Evolutionary conservation across 2,888 invertebrate genomes (phyloP).

Genomic region (Eupsilia transversa): DNA sequence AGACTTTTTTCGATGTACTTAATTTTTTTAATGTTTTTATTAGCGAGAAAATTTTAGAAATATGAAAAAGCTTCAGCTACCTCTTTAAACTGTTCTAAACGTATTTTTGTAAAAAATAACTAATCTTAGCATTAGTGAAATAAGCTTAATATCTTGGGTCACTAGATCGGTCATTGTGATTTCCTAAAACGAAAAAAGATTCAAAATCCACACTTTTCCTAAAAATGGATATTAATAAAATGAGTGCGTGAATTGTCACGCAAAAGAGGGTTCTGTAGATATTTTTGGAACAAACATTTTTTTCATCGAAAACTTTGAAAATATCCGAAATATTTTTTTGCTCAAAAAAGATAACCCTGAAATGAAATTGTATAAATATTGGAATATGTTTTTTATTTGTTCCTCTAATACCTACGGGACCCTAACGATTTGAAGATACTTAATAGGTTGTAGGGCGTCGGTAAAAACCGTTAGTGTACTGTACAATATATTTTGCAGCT

Average conservation of each 20-base stretch:
- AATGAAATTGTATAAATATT: conserved; percentile 57
- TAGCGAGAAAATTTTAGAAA: conserved; percentile 75
- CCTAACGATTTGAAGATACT: conserved; percentile 75
- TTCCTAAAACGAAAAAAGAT: conserved; percentile 76
- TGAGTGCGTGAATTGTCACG: conserved; percentile 52
- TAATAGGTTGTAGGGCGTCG: conserved; percentile 78
- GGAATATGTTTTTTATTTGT: conserved; percentile 41
- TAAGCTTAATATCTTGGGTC: conserved; percentile 71
- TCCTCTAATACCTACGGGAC: conserved; percentile 56
- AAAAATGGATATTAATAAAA: conserved; percentile 64
- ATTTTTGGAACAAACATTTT: conserved; percentile 32
- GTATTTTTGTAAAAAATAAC: conserved; percentile 85
- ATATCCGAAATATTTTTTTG: conserved; percentile 44
- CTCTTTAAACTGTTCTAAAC: conserved; percentile 86
- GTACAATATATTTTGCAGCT: conserved; percentile 87
- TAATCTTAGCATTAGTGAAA: conserved; percentile 80
- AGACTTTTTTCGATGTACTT: conserved; percentile 80
- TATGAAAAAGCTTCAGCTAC: conserved; percentile 84
- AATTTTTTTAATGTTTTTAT: conserved; percentile 76
- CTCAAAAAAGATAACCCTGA: conserved; percentile 44
- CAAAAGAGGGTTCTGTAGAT: conserved; percentile 47
- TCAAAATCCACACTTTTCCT: conserved; percentile 82
- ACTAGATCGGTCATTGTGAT: conserved; percentile 74
- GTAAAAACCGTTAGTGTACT: conserved; percentile 71
- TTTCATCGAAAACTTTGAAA: neutral